Conservation (phyloP, 2,888 invertebrate genomes). For the Troilus luridus region DNA sequence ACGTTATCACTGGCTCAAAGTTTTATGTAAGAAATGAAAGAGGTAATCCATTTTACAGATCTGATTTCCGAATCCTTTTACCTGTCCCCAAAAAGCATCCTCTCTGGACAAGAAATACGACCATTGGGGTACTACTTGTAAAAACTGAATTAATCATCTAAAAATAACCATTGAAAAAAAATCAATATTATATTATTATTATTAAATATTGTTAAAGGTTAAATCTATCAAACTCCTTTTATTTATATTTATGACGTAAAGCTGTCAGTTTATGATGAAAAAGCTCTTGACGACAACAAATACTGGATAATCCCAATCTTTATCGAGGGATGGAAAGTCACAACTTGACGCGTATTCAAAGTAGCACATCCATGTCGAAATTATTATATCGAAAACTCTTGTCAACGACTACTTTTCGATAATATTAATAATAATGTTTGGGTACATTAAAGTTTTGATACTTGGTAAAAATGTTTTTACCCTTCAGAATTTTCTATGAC, state of each 20-base stretch:
- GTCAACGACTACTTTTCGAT: too few species aligned
- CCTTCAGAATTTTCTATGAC: too few species aligned
- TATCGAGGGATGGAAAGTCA: background rate
- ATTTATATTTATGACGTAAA: background rate
- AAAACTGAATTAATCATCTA: background rate
- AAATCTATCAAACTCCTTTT: background rate
- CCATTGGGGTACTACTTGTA: background rate
- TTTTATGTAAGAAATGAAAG: background rate
- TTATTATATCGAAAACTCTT: background rate
- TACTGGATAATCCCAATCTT: background rate
- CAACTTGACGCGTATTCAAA: background rate
- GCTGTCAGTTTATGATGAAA: background rate
- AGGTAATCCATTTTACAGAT: background rate
- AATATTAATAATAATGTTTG: too few species aligned
- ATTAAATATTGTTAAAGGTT: too few species aligned
- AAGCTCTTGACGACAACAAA: background rate
- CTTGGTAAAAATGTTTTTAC: too few species aligned
- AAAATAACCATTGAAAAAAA: background rate
- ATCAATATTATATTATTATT: too few species aligned
- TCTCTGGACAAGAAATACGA: background rate
- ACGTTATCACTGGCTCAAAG: background rate
- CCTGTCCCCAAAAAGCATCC: background rate
- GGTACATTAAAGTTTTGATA: too few species aligned
- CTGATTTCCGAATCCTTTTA: slow-evolving; percentile 18
- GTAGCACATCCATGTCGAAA: background rate